Evolutionary conservation across 2,797 vertebrate genomes (phyloP), one percentile per base, ranked within the genome.

Genomic region (Macroramphosus scolopax): DNA sequence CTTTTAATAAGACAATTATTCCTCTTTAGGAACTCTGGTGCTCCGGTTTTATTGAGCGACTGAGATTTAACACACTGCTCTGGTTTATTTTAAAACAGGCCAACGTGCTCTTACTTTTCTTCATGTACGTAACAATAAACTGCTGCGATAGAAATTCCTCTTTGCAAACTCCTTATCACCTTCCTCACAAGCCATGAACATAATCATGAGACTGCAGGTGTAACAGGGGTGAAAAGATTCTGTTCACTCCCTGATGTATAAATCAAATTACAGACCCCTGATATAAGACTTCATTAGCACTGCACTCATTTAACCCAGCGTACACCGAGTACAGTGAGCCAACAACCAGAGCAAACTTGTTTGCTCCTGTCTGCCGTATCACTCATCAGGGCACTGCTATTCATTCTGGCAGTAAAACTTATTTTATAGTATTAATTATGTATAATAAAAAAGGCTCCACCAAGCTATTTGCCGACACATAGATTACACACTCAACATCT

Each of bases 401-500:
- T 69, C 43, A 57, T 44, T 35, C 35, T n/a, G n/a, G 18, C 45
- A 60, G 38, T 52, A 63, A 75, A 77, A 77, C 49, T 73, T 84
- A 78, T 75, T 71, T 71, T 82, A 80, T 52, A 44, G 33, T 78
- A 72, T 85, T 84, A 77, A 79, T 71, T 65, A 64, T 83, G 88
- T 52, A 81, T 78, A 89, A 84, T 77, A 76, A 53, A 81, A 86
- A 82, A 22, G n/a, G 72, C 81, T 68, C 62, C 39, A 43, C 32
- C 55, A 44, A 68, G 68, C 83, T 90, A 89, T 87, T 71, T 83
- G 85, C 77, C 80, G 85, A 78, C 75, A 75, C 84, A 81, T 44
- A 67, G 75, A 78, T 80, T 64, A 81, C 60, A 88, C 82, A 83
- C 81, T 72, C 87, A 91, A 89, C 90, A 95, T 92, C 91, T 93